Base-by-base conservation (phyloP, 2,888 invertebrate species). In the Parnassius smintheus region DNA sequence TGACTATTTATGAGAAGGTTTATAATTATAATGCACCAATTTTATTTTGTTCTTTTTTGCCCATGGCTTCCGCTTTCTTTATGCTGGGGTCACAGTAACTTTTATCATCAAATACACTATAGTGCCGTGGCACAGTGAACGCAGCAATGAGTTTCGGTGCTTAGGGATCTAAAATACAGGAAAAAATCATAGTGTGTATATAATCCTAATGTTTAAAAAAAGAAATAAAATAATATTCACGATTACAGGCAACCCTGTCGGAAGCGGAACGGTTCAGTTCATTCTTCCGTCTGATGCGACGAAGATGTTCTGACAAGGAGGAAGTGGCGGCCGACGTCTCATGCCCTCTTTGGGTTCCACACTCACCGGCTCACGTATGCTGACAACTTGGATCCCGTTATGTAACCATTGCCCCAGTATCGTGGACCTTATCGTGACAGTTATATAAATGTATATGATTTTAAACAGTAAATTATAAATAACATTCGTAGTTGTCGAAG, bases 211-310 rank as follows among this genome's bases (percentile, higher is more conserved):
- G 25, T 25, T 25, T 35, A 35, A 35, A 35, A 35, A 35, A 25
- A 25, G 1, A 25, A 25, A 25, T 25, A 25, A 45, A 8, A 50
- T 10, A 49, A 25, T 56, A 9, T 44, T 54, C 35, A 35, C 35
- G 53, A 42, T 70, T 60, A 0, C 78, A 91, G 91, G 86, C 90
- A 11, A 84, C 84, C 0, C 78, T 91, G 13, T 86, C 90, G 0
- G 85, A 91, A 68, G 71, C 77, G 11, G 81, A 82, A 45, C 84
- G 80, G 68, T 81, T 89, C 68, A 69, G 74, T 13, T 68, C 76
- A 0, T 51, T 86, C 44, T 65, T 75, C 55, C 72, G 77, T 0
- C n/a, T 73, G 54, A 1, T 82, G 3, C 78, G 82, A 0, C 77
- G 86, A 0, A 78, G 84, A 12, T 80, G 83, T 69, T 70, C 75